phyloP scores from a whole-genome alignment of 1,140 invertebrate genomes.

The Watersipora subatra region DNA sequence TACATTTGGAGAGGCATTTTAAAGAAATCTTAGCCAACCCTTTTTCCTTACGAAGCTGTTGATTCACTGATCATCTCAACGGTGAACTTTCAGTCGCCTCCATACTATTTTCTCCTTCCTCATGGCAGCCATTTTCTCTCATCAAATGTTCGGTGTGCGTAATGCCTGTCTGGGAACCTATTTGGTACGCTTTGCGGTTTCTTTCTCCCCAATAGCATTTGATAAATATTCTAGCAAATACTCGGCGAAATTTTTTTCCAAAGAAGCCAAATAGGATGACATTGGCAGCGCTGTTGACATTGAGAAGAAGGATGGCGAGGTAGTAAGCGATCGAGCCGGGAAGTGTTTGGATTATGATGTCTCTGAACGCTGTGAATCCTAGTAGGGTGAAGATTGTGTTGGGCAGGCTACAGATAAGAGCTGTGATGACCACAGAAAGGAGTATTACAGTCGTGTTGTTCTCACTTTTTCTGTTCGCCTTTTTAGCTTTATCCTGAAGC shows the following conservation, averaged over 20 bases:
- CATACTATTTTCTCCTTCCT: too few species aligned
- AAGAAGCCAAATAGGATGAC: background rate
- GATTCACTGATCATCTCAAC: too few species aligned
- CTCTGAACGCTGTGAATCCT: background rate
- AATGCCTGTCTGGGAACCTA: too few species aligned
- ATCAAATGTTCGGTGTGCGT: too few species aligned
- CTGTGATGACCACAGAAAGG: background rate
- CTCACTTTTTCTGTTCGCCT: background rate
- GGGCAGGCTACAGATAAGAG: background rate
- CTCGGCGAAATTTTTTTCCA: slow-evolving; percentile 1
- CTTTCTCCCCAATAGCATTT: background rate
- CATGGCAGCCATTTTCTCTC: too few species aligned
- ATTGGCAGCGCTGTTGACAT: background rate
- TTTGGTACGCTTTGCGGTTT: too few species aligned
- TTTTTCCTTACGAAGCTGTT: too few species aligned
- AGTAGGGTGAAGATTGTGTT: background rate
- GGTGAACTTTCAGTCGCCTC: too few species aligned
- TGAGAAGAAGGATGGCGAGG: background rate
- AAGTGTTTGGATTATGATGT: background rate
- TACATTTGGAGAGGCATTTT: too few species aligned
- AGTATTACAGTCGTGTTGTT: background rate
- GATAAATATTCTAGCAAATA: background rate
- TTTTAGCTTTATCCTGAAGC: too few species aligned
- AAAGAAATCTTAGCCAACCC: too few species aligned
- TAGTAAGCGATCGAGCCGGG: background rate